These are phyloP conservation scores for Synanthedon formicaeformis DNA, from an alignment of 2,888 invertebrate species.

Conservation along the genomic window DNA sequence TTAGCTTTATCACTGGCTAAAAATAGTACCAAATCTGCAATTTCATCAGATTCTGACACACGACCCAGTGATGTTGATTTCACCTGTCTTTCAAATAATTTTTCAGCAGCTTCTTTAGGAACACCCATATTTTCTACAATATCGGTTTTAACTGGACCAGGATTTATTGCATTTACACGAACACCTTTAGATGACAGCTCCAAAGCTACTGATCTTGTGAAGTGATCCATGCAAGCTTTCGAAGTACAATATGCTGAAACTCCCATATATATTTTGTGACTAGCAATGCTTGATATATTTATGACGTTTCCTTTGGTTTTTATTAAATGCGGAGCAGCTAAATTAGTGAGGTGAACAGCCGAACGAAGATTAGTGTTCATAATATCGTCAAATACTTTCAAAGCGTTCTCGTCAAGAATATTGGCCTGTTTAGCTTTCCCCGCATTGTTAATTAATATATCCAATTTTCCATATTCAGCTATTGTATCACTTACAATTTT, in stretches of 20 bases:
- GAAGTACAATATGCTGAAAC: background rate
- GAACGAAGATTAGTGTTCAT: conserved; percentile 27
- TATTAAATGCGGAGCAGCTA: conserved; percentile 22
- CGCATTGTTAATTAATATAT: conserved; percentile 27
- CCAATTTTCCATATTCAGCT: conserved; percentile 20
- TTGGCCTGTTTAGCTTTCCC: background rate
- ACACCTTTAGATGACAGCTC: conserved; percentile 80
- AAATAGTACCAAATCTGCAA: conserved; percentile 19
- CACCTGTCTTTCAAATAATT: background rate
- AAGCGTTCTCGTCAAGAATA: conserved; percentile 9
- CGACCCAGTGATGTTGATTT: background rate
- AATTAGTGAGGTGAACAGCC: conserved; percentile 16
- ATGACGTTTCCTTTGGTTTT: conserved; percentile 29
- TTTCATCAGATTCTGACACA: conserved; percentile 10
- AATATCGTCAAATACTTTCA: conserved; percentile 19
- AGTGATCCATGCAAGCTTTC: conserved; percentile 79
- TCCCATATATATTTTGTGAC: background rate
- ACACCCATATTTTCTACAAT: conserved; percentile 8
- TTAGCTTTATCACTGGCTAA: conserved; percentile 20
- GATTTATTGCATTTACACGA: conserved; percentile 86
- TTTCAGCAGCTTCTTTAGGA: background rate
- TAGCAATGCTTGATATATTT: conserved; percentile 25
- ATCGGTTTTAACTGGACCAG: conserved; percentile 77
- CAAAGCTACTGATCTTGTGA: conserved; percentile 85
- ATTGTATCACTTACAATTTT: conserved; percentile 17